phyloP scores from a whole-genome alignment of 2,113 vertebrate genomes.

The Bubo bubo region DNA sequence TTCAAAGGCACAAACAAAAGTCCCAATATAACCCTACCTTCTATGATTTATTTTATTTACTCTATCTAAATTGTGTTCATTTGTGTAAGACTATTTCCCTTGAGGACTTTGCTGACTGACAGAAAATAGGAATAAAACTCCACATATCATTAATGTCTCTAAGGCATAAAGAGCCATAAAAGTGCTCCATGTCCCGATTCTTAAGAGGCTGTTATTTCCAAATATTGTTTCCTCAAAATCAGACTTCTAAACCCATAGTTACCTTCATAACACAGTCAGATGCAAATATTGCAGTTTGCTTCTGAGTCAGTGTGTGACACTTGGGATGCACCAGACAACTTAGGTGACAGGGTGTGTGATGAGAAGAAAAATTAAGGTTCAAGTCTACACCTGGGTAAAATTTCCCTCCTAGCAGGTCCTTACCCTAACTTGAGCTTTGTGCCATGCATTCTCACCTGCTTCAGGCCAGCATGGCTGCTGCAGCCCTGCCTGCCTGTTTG shows the following conservation, averaged over 20 bases:
- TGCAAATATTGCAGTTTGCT: background rate
- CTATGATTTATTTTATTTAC: background rate
- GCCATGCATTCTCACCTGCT: background rate
- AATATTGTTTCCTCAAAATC: background rate
- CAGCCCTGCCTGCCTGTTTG: background rate
- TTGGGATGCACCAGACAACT: background rate
- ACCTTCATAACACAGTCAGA: background rate
- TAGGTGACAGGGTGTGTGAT: background rate
- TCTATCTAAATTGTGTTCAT: background rate
- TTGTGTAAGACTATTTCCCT: background rate
- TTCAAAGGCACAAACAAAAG: background rate
- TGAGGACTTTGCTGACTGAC: background rate
- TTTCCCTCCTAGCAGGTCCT: background rate
- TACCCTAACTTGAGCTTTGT: background rate
- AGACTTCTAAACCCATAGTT: background rate
- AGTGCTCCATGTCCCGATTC: background rate
- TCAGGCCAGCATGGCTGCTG: background rate
- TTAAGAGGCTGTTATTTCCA: background rate
- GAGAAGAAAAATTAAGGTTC: background rate
- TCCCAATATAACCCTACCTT: background rate
- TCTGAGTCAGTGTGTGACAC: background rate
- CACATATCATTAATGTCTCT: background rate
- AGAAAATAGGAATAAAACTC: background rate
- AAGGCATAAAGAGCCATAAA: background rate
- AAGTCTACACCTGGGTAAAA: background rate